Evolutionary conservation across 2,888 invertebrate genomes (phyloP).

Genomic region (Drosophila prostipennis): DNA sequence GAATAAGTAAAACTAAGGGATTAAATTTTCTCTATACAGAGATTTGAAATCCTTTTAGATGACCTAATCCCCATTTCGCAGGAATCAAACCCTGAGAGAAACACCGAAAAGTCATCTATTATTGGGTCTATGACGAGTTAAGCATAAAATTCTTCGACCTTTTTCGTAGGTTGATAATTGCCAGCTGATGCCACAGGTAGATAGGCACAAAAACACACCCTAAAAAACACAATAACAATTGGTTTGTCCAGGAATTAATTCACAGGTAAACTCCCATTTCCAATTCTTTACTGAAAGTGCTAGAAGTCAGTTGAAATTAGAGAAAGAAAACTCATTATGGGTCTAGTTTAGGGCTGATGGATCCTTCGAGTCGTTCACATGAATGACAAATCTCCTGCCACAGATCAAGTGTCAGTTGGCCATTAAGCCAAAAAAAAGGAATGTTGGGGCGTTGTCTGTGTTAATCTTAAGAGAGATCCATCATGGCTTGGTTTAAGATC

Average conservation of each 20-base stretch:
- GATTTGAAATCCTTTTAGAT: not conserved
- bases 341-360: not conserved
- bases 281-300: constrained; percentile 55
- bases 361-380: constrained; percentile 1
- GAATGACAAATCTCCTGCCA: constrained; percentile 55
- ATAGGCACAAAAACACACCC: constrained; percentile 17
- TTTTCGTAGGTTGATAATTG: constrained; percentile 37
- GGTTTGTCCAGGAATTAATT: constrained; percentile 51
- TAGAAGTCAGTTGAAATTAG: constrained; percentile 68
- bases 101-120: constrained; percentile 42
- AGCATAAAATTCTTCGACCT: constrained; percentile 19
- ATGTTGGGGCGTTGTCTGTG: constrained; percentile 46
- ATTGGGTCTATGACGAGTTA: constrained; percentile 11
- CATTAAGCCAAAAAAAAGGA: constrained; percentile 6
- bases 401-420: constrained; percentile 62
- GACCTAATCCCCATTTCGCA: constrained; percentile 54
- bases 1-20: not conserved
- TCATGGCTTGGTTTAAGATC: constrained; percentile 16
- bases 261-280: constrained; percentile 41
- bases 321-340: constrained; percentile 10
- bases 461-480: constrained; percentile 20
- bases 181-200: constrained; percentile 52
- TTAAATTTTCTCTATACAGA: not conserved
- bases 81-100: constrained; percentile 33
- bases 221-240: constrained; percentile 32